Conservation (phyloP, 2,113 vertebrate species). For the Caracal caracal region DNA sequence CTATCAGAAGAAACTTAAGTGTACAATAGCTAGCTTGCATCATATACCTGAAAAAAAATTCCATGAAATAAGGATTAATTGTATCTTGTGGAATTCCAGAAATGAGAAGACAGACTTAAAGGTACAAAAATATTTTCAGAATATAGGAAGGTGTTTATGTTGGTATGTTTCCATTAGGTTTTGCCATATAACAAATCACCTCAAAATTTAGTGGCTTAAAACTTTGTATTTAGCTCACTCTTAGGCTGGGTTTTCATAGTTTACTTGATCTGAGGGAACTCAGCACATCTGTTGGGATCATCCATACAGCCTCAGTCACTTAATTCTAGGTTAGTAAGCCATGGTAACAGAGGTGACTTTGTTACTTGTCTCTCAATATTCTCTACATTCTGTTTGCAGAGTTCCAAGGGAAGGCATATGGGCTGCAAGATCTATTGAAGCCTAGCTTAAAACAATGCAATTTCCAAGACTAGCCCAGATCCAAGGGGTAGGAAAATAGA, state of each 20-base stretch:
- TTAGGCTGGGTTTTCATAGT: neutral
- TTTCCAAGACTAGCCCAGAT: neutral
- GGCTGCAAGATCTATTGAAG: neutral
- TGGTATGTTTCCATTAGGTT: neutral
- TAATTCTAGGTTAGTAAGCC: neutral
- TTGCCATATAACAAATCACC: neutral
- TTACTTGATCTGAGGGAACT: neutral
- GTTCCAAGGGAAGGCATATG: neutral
- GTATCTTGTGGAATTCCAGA: neutral
- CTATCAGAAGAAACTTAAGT: neutral
- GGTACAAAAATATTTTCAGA: neutral
- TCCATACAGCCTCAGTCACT: rapidly evolving
- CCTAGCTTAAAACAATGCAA: neutral
- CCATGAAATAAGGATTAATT: neutral
- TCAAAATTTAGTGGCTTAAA: neutral
- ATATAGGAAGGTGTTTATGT: neutral
- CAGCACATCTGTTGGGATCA: neutral
- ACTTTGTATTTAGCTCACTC: neutral
- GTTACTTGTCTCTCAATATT: neutral
- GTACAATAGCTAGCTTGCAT: neutral
- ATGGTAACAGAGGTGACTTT: neutral
- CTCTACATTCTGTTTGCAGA: neutral
- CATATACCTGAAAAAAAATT: neutral
- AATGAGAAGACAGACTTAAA: neutral
- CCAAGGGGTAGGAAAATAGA: neutral